Evolutionary conservation across 2,797 vertebrate genomes (phyloP).

Genomic region (Chaunax sp.): DNA sequence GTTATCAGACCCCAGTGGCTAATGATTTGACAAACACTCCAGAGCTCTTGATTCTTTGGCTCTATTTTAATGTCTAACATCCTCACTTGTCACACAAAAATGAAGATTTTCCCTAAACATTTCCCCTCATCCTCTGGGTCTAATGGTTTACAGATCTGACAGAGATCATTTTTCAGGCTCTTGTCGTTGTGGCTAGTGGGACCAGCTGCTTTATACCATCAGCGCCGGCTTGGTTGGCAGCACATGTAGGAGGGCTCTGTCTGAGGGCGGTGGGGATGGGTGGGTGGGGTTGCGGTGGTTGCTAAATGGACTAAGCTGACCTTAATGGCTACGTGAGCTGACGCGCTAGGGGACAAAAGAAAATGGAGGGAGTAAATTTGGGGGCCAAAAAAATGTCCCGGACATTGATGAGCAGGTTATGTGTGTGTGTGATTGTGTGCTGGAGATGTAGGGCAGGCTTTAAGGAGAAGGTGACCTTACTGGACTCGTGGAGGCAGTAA

Average conservation of each 20-base stretch:
- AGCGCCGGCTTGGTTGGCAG: slow-evolving; percentile 42
- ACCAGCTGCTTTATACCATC: slow-evolving; percentile 71
- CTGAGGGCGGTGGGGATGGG: slow-evolving; percentile 5
- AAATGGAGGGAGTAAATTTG: slow-evolving; percentile 50
- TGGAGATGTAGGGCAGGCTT: slow-evolving; percentile 2
- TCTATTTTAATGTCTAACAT: too few relatives aligned
- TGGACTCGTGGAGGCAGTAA: slow-evolving; percentile 48
- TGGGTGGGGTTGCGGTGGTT: slow-evolving; percentile 46
- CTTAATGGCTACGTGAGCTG: slow-evolving; percentile 58
- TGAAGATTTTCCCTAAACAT: background rate
- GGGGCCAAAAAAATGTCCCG: slow-evolving; percentile 27
- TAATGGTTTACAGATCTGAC: slow-evolving; percentile 9
- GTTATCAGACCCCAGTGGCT: slow-evolving; percentile 37
- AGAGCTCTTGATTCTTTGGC: background rate
- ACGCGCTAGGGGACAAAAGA: slow-evolving; percentile 70
- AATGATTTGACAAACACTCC: slow-evolving; percentile 42
- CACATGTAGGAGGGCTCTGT: background rate
- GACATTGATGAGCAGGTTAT: slow-evolving; percentile 70
- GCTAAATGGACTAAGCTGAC: slow-evolving; percentile 83
- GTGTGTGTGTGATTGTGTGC: slow-evolving; percentile 19
- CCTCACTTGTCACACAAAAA: background rate
- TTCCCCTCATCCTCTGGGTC: slow-evolving; percentile 20
- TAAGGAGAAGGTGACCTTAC: slow-evolving; percentile 65
- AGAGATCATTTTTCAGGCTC: slow-evolving; percentile 59
- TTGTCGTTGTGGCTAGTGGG: slow-evolving; percentile 28